Base-by-base conservation (phyloP, 2,113 vertebrate species). In the Syrmaticus mikado region DNA sequence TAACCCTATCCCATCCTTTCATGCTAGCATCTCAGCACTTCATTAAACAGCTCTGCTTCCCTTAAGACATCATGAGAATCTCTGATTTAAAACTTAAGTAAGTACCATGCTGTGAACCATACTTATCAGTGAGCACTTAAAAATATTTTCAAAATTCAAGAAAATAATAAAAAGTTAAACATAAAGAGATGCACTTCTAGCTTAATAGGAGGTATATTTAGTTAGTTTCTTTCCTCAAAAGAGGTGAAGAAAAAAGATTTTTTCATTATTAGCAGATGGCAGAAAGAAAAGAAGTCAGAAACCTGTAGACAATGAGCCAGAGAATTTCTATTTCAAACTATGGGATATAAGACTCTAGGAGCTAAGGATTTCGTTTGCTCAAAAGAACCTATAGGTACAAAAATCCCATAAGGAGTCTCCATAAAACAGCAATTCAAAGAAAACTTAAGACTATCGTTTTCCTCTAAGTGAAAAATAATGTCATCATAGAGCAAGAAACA, bases 271-370 rank as follows among this genome's bases (percentile, higher is more conserved):
- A 71, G 38, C 55, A 85, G 32, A 0, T 3, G 21, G 45, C 58
- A 95, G 62, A 85, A 89, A 83, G 41, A 72, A 87, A 11, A 14
- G 53, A 76, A 92, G 53, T 61, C 57, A 81, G 67, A 91, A 87
- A 80, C 5, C 28, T 60, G 64, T 27, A 83, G n/a, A 71, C 87
- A 76, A 22, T 10, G 62, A 89, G 50, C 28, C 82, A 83, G 13
- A 27, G 41, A 77, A 91, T 75, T 92, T 92, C 13, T 46, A 78
- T 71, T 77, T 74, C 60, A 83, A 85, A 57, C 50, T 81, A 30
- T 4, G 15, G 72, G 87, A 82, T 43, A 84, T 0, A 74, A 32
- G 32, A 85, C 10, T 85, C 32, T 20, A 73, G 40, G 61, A 90
- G 86, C 11, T 40, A 84, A 52, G 43, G 3, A 7, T 30, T 80